These are phyloP conservation scores for Dendroctonus ponderosae DNA, from an alignment of 1,140 invertebrate species.

Conservation along the genomic window DNA sequence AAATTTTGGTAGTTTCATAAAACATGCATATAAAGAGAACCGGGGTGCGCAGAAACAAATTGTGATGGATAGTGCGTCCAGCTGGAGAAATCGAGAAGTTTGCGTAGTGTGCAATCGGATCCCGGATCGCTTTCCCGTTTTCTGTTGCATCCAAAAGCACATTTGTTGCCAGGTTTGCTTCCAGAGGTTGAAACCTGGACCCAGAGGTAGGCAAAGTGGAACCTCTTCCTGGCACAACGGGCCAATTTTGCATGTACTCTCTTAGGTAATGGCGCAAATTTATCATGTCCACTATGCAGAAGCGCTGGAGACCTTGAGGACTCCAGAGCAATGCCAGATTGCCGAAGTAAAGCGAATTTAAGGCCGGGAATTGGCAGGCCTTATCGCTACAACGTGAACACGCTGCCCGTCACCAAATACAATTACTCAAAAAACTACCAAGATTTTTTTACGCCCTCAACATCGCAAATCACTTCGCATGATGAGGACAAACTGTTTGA, in stretches of 20 bases:
- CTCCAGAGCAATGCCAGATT: conserved; percentile 1
- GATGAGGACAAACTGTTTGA: conserved; percentile 35
- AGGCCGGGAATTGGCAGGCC: conserved; percentile 44
- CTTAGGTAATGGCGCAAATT: conserved; percentile 10
- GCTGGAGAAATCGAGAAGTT: conserved; percentile 17
- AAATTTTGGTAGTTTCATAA: conserved; percentile 29
- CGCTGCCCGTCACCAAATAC: conserved; percentile 8
- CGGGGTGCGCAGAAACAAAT: conserved; percentile 5
- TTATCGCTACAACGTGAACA: conserved; percentile 34
- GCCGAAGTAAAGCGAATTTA: conserved; percentile 34
- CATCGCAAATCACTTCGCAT: conserved; percentile 15
- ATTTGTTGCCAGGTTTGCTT: conserved; percentile 31
- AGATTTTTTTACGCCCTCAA: conserved; percentile 12
- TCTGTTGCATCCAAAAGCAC: conserved; percentile 30
- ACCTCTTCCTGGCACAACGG: not conserved
- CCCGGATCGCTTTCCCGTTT: conserved; percentile 21
- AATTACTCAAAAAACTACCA: conserved; percentile 23
- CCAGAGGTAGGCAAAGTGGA: conserved; percentile 23
- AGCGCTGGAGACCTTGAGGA: conserved; percentile 16
- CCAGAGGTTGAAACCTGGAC: conserved; percentile 16
- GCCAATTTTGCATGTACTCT: not conserved
- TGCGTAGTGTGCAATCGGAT: conserved; percentile 22
- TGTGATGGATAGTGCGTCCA: conserved; percentile 13
- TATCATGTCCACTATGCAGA: conserved; percentile 26
- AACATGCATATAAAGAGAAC: conserved; percentile 10